Evolutionary conservation across 2,113 vertebrate species (phyloP).

Genomic region (Seriola dumerili): DNA sequence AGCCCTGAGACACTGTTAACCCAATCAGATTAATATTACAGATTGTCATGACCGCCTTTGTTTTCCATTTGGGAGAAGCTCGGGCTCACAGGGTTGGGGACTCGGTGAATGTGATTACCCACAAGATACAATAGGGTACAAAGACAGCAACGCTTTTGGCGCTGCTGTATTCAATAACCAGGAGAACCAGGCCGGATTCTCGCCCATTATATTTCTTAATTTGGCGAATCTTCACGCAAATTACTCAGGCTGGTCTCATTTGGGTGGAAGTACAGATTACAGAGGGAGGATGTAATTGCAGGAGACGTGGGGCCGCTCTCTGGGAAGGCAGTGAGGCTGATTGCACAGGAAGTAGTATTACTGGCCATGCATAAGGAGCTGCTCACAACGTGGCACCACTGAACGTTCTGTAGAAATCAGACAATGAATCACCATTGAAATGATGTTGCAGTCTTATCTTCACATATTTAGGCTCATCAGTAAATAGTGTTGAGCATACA

Average conservation of each 20-base stretch:
- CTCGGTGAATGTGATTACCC: conserved; percentile 74
- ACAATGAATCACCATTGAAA: conserved; percentile 13
- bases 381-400: conserved; percentile 56
- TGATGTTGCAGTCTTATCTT: background rate
- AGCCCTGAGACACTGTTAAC: conserved; percentile 75
- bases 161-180: conserved; percentile 80
- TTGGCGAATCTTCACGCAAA: conserved; percentile 81
- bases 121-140: conserved; percentile 72
- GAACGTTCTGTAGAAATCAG: conserved; percentile 25
- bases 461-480: conserved; percentile 18
- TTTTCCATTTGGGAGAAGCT: conserved; percentile 68
- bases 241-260: conserved; percentile 79
- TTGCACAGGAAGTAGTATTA: conserved; percentile 82
- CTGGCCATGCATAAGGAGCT: conserved; percentile 69
- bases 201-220: conserved; percentile 82
- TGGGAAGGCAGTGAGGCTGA: conserved; percentile 76
- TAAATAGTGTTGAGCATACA: conserved; percentile 18
- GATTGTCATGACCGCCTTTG: conserved; percentile 79
- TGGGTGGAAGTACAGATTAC: conserved; percentile 79
- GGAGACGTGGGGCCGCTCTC: conserved; percentile 73
- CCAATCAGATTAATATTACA: conserved; percentile 85
- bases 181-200: conserved; percentile 72
- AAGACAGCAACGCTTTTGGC: conserved; percentile 73
- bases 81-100: conserved; percentile 47
- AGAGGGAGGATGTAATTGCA: conserved; percentile 79